These are phyloP conservation scores for Pristionchus fissidentatus DNA, from an alignment of 2,888 invertebrate species.

Conservation along the genomic window DNA sequence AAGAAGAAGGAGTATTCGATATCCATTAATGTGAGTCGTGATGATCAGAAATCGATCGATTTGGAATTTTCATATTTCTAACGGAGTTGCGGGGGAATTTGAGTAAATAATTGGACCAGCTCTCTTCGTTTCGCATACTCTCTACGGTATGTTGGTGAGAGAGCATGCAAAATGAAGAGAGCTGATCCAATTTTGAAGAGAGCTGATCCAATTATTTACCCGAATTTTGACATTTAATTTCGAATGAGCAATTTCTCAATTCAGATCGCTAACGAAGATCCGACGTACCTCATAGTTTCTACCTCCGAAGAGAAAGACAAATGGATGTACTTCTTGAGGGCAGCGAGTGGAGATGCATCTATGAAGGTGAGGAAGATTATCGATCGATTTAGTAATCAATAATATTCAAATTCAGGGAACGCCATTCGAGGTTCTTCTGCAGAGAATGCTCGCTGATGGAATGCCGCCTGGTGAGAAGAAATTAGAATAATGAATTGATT, in stretches of 20 bases:
- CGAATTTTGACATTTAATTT: constrained; percentile 75
- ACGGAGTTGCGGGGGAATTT: too few species aligned
- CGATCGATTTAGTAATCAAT: constrained; percentile 82
- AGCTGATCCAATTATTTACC: too few species aligned
- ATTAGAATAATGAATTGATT: background rate
- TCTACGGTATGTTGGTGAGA: too few species aligned
- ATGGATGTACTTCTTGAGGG: constrained; percentile 84
- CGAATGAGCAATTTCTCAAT: constrained; percentile 83
- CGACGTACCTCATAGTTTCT: constrained; percentile 92
- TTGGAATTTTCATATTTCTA: background rate
- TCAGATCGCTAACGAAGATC: constrained; percentile 92
- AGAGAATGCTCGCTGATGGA: constrained; percentile 95
- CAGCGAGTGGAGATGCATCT: constrained; percentile 85
- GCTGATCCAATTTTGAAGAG: too few species aligned
- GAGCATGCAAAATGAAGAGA: too few species aligned
- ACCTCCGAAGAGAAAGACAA: constrained; percentile 91
- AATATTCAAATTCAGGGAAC: too few species aligned
- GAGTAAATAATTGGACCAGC: too few species aligned
- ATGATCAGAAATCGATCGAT: too few species aligned
- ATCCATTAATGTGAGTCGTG: constrained; percentile 42
- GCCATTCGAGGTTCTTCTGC: constrained; percentile 94
- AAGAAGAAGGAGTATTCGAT: constrained; percentile 52
- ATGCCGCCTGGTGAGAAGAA: constrained; percentile 85
- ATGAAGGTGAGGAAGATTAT: too few species aligned
- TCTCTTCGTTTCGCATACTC: too few species aligned